Conservation (phyloP, 2,113 vertebrate species). For the Hippocampus barbouri region DNA sequence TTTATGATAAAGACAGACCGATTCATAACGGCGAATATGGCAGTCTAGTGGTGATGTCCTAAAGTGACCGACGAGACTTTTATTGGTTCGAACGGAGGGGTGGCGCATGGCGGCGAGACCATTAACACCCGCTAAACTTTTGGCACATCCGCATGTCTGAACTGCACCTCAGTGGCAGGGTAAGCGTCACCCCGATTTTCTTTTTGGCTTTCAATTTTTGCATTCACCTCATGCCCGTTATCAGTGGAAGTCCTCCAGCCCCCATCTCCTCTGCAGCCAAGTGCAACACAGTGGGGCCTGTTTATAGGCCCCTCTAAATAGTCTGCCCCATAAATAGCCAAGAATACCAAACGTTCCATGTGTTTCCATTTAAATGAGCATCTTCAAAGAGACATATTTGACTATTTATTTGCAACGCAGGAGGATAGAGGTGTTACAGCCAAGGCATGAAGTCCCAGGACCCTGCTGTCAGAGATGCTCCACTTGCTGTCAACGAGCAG, state of each 20-base stretch:
- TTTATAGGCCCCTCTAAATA: constrained; percentile 51
- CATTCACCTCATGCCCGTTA: constrained; percentile 5
- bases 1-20: constrained; percentile 92
- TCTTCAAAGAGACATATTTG: background rate
- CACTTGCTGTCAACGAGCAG: constrained; percentile 91
- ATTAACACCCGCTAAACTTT: constrained; percentile 69
- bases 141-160: constrained; percentile 59
- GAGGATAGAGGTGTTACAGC: constrained; percentile 57
- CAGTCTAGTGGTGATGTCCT: constrained; percentile 39
- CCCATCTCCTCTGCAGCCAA: constrained; percentile 22
- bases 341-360: constrained; percentile 14
- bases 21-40: constrained; percentile 65
- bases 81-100: constrained; percentile 58
- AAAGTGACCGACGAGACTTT: constrained; percentile 66
- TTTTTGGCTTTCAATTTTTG: constrained; percentile 9
- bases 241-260: constrained; percentile 5
- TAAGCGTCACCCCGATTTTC: constrained; percentile 14
- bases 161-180: constrained; percentile 33
- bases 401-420: constrained; percentile 62
- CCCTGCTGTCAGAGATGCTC: constrained; percentile 73
- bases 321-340: constrained; percentile 46
- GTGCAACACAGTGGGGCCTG: constrained; percentile 43
- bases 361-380: background rate
- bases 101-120: constrained; percentile 50
- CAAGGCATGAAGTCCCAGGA: constrained; percentile 83